Evolutionary conservation across 53 echinoderm and acorn worm genomes (phyloP).

Genomic region (Arbacia lixula): DNA sequence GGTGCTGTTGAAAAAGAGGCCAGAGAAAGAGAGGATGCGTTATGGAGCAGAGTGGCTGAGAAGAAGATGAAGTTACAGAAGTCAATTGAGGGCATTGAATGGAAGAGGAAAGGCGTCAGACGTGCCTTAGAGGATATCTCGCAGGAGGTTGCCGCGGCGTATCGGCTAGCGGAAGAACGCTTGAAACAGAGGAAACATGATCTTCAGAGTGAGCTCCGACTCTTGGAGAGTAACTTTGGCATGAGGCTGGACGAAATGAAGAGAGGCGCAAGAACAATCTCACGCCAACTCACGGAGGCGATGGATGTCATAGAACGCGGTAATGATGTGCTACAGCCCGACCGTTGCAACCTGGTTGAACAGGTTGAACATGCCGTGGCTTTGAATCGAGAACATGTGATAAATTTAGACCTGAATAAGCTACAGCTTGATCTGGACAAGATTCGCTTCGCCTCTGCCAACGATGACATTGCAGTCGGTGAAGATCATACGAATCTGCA

Average conservation of each 20-base stretch:
- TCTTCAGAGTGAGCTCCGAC: not conserved
- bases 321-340: too few relatives aligned
- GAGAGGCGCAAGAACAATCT: not conserved
- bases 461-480: too few relatives aligned
- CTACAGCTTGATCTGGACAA: too few relatives aligned
- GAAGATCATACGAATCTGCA: too few relatives aligned
- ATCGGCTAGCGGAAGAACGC: not conserved
- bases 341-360: too few relatives aligned
- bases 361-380: too few relatives aligned
- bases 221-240: not conserved
- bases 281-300: not conserved
- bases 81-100: not conserved
- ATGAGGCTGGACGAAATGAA: not conserved
- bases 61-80: not conserved
- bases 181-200: not conserved
- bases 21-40: not conserved
- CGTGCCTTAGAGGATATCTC: not conserved
- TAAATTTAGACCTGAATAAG: too few relatives aligned
- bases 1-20: not conserved
- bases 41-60: not conserved
- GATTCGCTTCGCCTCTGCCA: too few relatives aligned
- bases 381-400: too few relatives aligned
- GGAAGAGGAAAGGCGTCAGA: not conserved
- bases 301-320: not conserved
- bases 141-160: not conserved